Evolutionary conservation across 2,888 invertebrate genomes (phyloP).

Genomic region (Hipparchia sbordonii): DNA sequence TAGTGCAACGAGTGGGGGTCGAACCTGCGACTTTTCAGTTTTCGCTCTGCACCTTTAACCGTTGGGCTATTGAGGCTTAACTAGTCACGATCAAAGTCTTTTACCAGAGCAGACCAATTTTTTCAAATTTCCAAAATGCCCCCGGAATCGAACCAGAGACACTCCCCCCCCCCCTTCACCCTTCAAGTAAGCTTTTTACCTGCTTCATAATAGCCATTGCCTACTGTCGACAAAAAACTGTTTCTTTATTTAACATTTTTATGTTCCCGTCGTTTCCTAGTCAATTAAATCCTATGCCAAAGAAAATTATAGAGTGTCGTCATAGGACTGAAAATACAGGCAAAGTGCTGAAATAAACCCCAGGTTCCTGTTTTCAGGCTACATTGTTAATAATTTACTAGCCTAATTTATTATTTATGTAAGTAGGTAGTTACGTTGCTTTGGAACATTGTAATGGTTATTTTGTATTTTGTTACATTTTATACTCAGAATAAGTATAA

Average conservation of each 20-base stretch:
- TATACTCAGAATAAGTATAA: no score
- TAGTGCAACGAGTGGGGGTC: no score
- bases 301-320: conserved; percentile 2
- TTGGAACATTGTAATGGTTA: not conserved
- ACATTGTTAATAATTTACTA: not conserved
- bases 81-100: no score
- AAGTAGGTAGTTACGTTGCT: not conserved
- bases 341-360: not conserved
- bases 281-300: conserved; percentile 8
- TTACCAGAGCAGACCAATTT: no score
- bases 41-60: no score
- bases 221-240: not conserved
- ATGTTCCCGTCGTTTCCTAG: not conserved
- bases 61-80: no score
- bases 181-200: no score
- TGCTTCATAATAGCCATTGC: no score
- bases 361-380: not conserved
- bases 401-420: not conserved
- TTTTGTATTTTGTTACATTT: not conserved
- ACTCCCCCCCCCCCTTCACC: no score
- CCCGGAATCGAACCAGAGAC: no score
- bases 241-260: not conserved
- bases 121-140: no score
- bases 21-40: no score
- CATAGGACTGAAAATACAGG: not conserved